These are phyloP conservation scores for Eupsilia transversa DNA, from an alignment of 2,888 invertebrate genomes.

Conservation along the genomic window DNA sequence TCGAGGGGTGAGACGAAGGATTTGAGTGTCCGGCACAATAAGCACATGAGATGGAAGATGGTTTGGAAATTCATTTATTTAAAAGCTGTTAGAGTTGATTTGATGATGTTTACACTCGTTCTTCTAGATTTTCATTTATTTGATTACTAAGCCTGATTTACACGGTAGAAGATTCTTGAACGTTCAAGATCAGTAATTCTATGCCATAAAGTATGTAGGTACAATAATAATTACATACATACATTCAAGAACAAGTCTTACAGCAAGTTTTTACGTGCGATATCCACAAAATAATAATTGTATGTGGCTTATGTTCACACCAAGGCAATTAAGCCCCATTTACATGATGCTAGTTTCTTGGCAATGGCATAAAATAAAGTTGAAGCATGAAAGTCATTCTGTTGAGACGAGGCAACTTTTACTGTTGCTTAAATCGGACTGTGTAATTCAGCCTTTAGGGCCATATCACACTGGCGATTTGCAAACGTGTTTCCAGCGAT, in stretches of 20 bases:
- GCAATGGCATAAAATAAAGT: neutral
- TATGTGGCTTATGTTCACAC: no score
- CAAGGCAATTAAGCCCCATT: neutral
- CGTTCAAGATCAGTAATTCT: neutral
- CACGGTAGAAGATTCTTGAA: neutral
- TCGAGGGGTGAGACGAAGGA: constrained; percentile 24
- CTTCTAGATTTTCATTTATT: no score
- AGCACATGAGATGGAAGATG: neutral
- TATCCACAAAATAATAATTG: no score
- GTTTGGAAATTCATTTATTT: constrained; percentile 13
- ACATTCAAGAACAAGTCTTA: neutral
- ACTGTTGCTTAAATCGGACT: neutral
- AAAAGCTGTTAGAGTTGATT: neutral
- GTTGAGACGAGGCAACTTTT: neutral
- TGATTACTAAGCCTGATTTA: no score
- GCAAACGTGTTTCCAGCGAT: no score
- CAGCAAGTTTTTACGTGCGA: neutral
- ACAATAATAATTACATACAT: neutral
- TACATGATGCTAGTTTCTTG: neutral
- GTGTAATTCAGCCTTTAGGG: neutral
- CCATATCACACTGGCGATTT: no score
- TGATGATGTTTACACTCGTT: no score
- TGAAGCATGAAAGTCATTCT: neutral
- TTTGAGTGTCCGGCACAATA: constrained; percentile 23
- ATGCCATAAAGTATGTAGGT: neutral